phyloP scores from a whole-genome alignment of 2,113 vertebrate species.

The Anser cygnoides region DNA sequence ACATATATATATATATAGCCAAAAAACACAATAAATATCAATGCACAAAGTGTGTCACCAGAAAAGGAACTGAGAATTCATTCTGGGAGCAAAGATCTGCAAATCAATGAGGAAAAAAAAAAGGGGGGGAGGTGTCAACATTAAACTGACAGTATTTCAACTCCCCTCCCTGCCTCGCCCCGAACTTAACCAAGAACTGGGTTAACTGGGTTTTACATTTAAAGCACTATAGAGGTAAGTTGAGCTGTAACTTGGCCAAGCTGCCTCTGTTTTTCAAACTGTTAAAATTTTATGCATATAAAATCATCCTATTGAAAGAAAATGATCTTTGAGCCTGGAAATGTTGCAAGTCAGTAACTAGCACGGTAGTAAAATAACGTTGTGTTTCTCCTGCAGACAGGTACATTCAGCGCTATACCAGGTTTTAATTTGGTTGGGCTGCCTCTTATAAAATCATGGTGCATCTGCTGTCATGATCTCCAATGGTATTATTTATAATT shows the following conservation, averaged over 20 bases:
- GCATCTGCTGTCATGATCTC: not conserved
- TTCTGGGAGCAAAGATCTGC: not conserved
- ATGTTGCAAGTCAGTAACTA: not conserved
- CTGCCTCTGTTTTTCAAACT: not conserved
- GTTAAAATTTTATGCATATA: not conserved
- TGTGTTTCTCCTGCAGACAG: not conserved
- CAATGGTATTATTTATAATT: not conserved
- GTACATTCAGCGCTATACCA: not conserved
- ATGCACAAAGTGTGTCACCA: constrained; percentile 4
- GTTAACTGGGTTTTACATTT: not conserved
- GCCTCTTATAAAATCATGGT: not conserved
- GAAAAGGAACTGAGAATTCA: not conserved
- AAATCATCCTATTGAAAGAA: not conserved
- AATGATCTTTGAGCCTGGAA: not conserved
- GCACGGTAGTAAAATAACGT: not conserved
- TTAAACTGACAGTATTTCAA: not conserved
- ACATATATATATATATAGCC: not conserved
- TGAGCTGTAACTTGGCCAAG: not conserved
- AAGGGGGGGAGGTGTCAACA: not conserved
- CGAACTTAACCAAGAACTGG: not conserved
- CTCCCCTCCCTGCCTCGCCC: too few relatives aligned
- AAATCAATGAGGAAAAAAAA: not conserved
- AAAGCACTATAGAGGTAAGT: not conserved
- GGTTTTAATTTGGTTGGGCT: not conserved
- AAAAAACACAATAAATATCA: constrained; percentile 41